Evolutionary conservation across 2,797 vertebrate species (phyloP), one percentile per base, ranked within the genome.

Genomic region (Gallinago solitaria): DNA sequence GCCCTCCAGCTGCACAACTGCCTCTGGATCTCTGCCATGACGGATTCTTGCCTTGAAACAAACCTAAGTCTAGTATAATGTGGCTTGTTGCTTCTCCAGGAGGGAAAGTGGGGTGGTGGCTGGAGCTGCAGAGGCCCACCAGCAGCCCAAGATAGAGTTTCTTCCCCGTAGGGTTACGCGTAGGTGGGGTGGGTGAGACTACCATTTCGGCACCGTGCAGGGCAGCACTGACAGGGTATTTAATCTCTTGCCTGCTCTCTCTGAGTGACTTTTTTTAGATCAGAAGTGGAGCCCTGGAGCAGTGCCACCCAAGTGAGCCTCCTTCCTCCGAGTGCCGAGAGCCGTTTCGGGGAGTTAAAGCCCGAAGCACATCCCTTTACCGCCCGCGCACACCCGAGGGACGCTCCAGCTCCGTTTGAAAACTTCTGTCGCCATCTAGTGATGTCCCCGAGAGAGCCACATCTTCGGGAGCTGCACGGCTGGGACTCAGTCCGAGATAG

Each of bases 391-490:
- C 28, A 11, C 9, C 50, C 17, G 4, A 2, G 11, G 30, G 37
- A 25, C 35, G 1, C 14, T 56, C 39, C 35, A 24, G 21, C 18
- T 19, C 47, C 9, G 35, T 91, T 90, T 79, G 39, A 60, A 47
- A 87, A 13, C 77, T 48, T 90, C 35, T 53, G 4, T 39, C 93
- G 95, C 96, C 96, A 95, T 79, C 96, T 97, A 95, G 94, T 6
- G 96, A 33, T 28, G 23, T 8, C 15, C 32, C 6, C 33, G 60
- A 3, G 4, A 12, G 28, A 45, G 56, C 9, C 74, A 2, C 48
- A 0, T 0, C 9, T 0, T 6, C 14, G 12, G 70, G 47, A 51
- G 41, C 4, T 21, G 27, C 53, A 1, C 1, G 9, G 8, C 59
- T 5, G 45, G n/a, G 5, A 28, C 6, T 24, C 28, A 3, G 27